Percentiles rank a stretch among this genome's conserved stretches.
phyloP scores from a whole-genome alignment of 2,113 vertebrate genomes.

The Garra rufa region DNA sequence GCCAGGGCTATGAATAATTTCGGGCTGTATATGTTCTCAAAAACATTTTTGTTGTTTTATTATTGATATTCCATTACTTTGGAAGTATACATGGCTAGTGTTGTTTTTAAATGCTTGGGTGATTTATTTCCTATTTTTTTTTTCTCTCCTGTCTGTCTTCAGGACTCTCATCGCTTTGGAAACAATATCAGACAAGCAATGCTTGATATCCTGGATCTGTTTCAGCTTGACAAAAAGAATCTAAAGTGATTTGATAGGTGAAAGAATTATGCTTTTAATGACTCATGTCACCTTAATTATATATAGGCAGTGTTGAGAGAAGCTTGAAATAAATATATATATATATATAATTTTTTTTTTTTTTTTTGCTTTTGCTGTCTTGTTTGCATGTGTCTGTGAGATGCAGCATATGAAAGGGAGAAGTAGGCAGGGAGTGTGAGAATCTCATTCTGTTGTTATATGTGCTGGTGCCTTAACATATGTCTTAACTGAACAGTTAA shows the following conservation, averaged over 20 bases:
- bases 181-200: conserved; percentile 83
- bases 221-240: conserved; percentile 75
- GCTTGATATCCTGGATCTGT: conserved; percentile 85
- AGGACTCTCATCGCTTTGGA: conserved; percentile 95
- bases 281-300: neutral
- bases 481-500: conserved; percentile 20
- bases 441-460: conserved; percentile 18
- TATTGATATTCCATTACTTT: neutral
- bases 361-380: neutral
- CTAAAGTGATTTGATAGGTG: conserved; percentile 72
- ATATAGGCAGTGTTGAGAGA: conserved; percentile 13
- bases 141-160: neutral
- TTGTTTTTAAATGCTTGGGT: neutral
- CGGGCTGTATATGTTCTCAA: no score
- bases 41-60: no score
- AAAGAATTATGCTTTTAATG: neutral
- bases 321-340: no score
- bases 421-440: conserved; percentile 21
- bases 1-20: no score
- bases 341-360: no score
- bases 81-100: neutral
- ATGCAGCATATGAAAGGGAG: conserved; percentile 24
- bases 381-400: conserved; percentile 20
- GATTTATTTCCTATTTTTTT: neutral
- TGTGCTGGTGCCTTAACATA: conserved; percentile 42